Conservation (phyloP, 2,888 invertebrate genomes). For the Thereva nobilitata region DNA sequence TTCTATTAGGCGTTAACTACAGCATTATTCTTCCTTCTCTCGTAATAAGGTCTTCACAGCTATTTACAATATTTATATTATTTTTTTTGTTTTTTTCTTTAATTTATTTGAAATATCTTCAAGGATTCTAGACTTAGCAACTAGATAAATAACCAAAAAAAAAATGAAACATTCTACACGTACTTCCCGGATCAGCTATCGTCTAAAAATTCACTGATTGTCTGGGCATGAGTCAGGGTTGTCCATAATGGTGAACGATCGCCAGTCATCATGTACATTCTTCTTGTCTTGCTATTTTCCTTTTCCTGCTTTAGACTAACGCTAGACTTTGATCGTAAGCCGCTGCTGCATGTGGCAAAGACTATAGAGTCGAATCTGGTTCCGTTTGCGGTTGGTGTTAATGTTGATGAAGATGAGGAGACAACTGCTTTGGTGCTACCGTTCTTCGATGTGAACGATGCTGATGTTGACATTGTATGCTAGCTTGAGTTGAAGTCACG, state of each 20-base stretch:
- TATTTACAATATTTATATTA: no score
- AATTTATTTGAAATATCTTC: no score
- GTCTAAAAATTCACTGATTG: constrained; percentile 56
- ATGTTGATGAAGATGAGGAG: constrained; percentile 38
- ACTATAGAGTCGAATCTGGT: constrained; percentile 14
- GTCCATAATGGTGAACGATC: constrained; percentile 81
- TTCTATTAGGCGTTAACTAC: no score
- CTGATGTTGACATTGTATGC: constrained; percentile 29
- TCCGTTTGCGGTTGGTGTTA: not conserved
- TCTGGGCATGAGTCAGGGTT: constrained; percentile 74
- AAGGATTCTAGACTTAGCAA: no score
- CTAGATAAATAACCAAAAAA: no score
- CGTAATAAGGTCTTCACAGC: no score
- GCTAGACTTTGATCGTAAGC: constrained; percentile 13
- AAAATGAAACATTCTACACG: not conserved
- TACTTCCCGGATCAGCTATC: constrained; percentile 31
- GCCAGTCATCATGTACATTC: constrained; percentile 55
- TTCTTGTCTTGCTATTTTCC: constrained; percentile 20
- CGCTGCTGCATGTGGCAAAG: not conserved
- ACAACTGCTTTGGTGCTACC: constrained; percentile 38
- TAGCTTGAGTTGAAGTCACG: constrained; percentile 53
- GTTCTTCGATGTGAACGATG: constrained; percentile 8
- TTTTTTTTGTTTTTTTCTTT: no score
- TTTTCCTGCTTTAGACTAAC: constrained; percentile 27
- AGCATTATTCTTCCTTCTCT: no score